Conservation (phyloP, 2,797 vertebrate genomes). For the Orientallactaga sibirica region DNA sequence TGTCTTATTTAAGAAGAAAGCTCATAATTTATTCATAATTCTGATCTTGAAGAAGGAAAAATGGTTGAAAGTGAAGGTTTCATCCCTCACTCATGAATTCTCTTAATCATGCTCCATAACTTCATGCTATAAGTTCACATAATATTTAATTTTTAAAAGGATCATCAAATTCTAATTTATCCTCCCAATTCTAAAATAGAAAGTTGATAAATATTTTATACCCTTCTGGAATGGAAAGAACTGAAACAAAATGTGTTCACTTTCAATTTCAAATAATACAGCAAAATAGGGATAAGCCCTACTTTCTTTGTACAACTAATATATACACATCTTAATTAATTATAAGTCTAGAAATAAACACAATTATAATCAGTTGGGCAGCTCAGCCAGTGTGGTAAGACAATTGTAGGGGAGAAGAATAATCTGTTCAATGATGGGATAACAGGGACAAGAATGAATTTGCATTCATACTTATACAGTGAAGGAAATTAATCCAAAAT, state of each 20-base stretch:
- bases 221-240: slow-evolving; percentile 29
- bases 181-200: slow-evolving; percentile 54
- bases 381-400: background rate
- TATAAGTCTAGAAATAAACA: background rate
- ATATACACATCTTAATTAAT: background rate
- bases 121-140: slow-evolving; percentile 59
- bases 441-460: slow-evolving; percentile 4
- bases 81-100: slow-evolving; percentile 17
- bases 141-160: slow-evolving; percentile 71
- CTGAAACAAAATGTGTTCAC: slow-evolving; percentile 27
- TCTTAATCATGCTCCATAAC: background rate
- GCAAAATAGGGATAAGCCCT: background rate
- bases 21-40: slow-evolving; percentile 37
- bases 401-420: background rate
- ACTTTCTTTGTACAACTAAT: background rate
- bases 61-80: background rate
- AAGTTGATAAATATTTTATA: slow-evolving; percentile 67
- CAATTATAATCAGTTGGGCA: background rate
- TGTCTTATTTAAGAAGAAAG: slow-evolving; percentile 60
- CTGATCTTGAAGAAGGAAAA: slow-evolving; percentile 43
- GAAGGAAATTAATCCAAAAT: slow-evolving; percentile 7
- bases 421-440: background rate
- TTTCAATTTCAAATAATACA: slow-evolving; percentile 46
- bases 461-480: background rate
- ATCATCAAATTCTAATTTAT: slow-evolving; percentile 65